Percentiles rank a stretch among this genome's conserved stretches.
Conservation (phyloP, 23 tunicate species). For the Phallusia fumigata region DNA sequence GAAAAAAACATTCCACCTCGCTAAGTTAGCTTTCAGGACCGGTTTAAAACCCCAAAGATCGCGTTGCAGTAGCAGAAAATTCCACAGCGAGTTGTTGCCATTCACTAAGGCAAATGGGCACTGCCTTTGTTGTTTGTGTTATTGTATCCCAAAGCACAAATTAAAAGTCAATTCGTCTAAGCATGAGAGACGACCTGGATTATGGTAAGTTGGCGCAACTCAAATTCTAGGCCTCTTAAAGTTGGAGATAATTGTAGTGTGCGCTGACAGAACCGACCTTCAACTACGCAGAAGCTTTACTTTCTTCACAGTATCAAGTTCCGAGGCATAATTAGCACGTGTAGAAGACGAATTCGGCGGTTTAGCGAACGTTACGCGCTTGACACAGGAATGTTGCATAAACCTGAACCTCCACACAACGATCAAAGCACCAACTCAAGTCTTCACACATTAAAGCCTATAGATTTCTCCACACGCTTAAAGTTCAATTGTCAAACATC, state of each 20-base stretch:
- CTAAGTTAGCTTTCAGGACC: not conserved
- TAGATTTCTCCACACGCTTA: too few relatives aligned
- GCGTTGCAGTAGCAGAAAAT: too few relatives aligned
- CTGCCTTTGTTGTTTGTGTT: not conserved
- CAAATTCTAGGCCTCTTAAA: too few relatives aligned
- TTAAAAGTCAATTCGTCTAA: not conserved
- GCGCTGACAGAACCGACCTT: not conserved
- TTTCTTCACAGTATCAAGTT: conserved; percentile 7
- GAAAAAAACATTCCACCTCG: not conserved
- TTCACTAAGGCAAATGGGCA: too few relatives aligned
- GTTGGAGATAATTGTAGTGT: not conserved
- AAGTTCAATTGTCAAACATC: too few relatives aligned
- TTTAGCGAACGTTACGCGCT: too few relatives aligned
- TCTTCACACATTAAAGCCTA: too few relatives aligned
- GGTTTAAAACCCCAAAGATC: not conserved
- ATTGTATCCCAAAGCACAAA: not conserved
- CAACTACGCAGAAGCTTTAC: not conserved
- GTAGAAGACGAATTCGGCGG: too few relatives aligned
- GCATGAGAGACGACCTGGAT: not conserved
- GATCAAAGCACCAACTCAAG: too few relatives aligned
- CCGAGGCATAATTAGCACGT: not conserved
- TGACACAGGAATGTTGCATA: too few relatives aligned
- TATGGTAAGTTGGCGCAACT: not conserved
- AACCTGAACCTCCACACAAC: too few relatives aligned
- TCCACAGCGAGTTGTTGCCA: too few relatives aligned